Evolutionary conservation across 2,797 vertebrate species (phyloP), one percentile per base, ranked within the genome.

Genomic region (Onychomys leucogaster): DNA sequence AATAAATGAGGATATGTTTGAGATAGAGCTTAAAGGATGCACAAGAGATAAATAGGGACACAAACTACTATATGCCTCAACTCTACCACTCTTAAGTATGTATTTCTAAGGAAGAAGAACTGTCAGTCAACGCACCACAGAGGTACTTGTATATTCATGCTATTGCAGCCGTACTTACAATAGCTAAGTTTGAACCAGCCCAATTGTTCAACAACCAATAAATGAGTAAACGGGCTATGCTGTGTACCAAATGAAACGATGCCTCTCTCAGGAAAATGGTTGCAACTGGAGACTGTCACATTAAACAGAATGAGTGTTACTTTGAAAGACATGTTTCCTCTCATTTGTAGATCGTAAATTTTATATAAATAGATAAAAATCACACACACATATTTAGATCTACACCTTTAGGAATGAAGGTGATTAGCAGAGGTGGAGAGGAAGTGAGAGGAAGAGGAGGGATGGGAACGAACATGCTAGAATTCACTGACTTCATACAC

Each of bases 1-100:
- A 94, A 90, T 85, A 85, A 97, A 94, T 41, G 80, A 94, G 65
- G 46, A 12, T 76, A 11, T 71, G 27, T 91, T 52, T 96, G 95
- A 93, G 55, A 32, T 89, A 41, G 37, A 55, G 29, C 34, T 76
- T 75, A 82, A 90, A 90, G 27, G 34, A 55, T 84, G 32, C 61
- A 17, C 32, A 90, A 19, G 19, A 16, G 65, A 67, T 94, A 90
- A 80, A 11, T 49, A 75, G 37, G 16, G 63, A 41, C n/a, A 91
- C 2, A 37, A 73, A 27, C 49, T 21, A 29, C n/a, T n/a, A 41
- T 7, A 21, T 75, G 17, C 6, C 37, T 32, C 29, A 61, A 55
- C 55, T 43, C 1, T 41, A 32, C 7, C 23, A 71, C n/a, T 57
- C 67, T 55, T 29, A 52, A 59, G 69, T 75, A 32, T 43, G n/a